Conservation (phyloP, 2,113 vertebrate species). For the Mesembrinibis cayennensis region DNA sequence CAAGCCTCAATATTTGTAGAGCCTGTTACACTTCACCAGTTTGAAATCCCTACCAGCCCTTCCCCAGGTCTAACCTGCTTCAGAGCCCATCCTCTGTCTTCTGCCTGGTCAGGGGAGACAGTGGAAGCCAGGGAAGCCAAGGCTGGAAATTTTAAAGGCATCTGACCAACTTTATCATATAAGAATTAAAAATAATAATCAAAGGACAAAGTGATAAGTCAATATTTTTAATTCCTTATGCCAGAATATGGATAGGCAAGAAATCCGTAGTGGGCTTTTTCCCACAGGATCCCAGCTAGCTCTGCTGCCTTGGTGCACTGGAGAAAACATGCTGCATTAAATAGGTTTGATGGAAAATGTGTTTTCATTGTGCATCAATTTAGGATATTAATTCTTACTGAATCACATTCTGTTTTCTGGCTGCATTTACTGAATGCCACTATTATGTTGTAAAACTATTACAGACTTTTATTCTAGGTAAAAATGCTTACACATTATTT, state of each 20-base stretch:
- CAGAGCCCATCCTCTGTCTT: background rate
- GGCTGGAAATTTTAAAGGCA: background rate
- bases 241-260: background rate
- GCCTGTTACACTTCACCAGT: background rate
- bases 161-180: background rate
- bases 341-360: background rate
- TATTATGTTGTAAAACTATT: background rate
- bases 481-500: constrained; percentile 26
- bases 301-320: background rate
- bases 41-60: background rate
- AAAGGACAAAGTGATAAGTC: background rate
- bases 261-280: background rate
- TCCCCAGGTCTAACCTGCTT: background rate
- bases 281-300: background rate
- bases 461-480: background rate
- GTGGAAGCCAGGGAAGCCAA: background rate
- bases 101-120: background rate
- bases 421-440: background rate
- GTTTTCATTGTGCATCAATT: background rate
- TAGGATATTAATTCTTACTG: constrained; percentile 5
- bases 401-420: background rate
- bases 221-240: background rate
- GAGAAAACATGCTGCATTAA: background rate
- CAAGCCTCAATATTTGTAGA: background rate
- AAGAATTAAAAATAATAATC: background rate